Evolutionary conservation across 2,888 invertebrate genomes (phyloP).

Genomic region (Pimpla rufipes): DNA sequence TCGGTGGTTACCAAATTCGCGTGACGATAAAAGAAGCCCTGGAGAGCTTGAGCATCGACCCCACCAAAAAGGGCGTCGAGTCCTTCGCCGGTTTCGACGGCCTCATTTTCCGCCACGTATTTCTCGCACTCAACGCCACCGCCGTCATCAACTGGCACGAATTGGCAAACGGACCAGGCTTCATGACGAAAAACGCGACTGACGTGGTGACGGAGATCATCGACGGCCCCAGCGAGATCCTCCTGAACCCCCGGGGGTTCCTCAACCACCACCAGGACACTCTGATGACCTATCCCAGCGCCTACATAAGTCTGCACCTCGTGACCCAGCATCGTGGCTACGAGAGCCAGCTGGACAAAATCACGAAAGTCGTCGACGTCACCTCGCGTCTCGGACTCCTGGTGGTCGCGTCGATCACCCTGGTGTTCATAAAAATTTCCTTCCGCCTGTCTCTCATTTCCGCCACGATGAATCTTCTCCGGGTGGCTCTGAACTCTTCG

Average conservation of each 20-base stretch:
- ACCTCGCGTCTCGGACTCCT: neutral
- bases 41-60: neutral
- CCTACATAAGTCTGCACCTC: neutral
- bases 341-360: neutral
- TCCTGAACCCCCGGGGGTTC: neutral
- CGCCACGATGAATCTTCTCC: neutral
- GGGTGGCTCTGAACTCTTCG: neutral
- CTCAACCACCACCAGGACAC: no score
- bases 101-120: neutral
- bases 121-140: neutral
- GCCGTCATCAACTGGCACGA: neutral
- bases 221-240: neutral
- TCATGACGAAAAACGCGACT: no score
- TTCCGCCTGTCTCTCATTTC: neutral
- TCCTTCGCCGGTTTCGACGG: neutral
- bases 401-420: neutral
- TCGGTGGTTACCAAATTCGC: neutral
- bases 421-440: conserved; percentile 16
- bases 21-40: neutral
- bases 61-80: neutral
- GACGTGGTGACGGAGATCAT: neutral
- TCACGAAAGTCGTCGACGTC: neutral
- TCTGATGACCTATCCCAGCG: neutral
- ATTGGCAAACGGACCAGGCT: neutral
- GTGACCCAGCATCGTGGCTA: neutral